phyloP scores from a whole-genome alignment of 2,888 invertebrate species.

The Papilio gigon region DNA sequence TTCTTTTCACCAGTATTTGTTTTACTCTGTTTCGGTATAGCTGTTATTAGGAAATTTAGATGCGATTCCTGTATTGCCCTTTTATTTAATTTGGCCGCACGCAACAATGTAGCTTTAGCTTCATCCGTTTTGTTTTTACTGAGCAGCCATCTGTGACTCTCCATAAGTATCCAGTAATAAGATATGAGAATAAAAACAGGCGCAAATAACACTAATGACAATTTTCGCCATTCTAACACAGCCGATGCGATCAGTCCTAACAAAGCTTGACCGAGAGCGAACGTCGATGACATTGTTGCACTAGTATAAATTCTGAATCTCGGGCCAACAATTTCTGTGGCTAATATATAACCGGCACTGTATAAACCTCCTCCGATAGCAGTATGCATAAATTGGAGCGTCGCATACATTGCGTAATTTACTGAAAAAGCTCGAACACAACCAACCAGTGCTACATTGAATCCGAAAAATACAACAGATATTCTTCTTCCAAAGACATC shows the following conservation, averaged over 20 bases:
- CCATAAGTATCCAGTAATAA: conserved; percentile 86
- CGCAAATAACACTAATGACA: conserved; percentile 85
- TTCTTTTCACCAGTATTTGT: conserved; percentile 49
- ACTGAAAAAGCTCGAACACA: conserved; percentile 71
- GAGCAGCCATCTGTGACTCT: conserved; percentile 89
- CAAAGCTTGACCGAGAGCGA: conserved; percentile 87
- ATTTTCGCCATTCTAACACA: conserved; percentile 86
- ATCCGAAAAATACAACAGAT: conserved; percentile 70
- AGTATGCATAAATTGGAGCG: conserved; percentile 69
- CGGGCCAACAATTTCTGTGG: conserved; percentile 89
- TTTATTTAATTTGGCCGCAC: conserved; percentile 84
- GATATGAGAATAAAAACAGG: conserved; percentile 85
- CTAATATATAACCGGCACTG: conserved; percentile 79
- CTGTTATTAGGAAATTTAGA: conserved; percentile 64
- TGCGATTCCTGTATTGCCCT: conserved; percentile 75
- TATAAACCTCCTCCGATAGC: conserved; percentile 74
- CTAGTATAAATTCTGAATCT: conserved; percentile 87
- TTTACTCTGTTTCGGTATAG: conserved; percentile 58
- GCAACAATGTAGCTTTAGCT: conserved; percentile 83
- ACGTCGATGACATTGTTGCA: conserved; percentile 86
- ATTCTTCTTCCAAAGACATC: conserved; percentile 80
- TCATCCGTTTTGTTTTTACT: conserved; percentile 84
- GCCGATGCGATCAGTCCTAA: conserved; percentile 86
- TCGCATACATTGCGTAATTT: conserved; percentile 71
- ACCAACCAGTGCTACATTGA: conserved; percentile 69